phyloP scores from a whole-genome alignment of 2,888 invertebrate genomes.

The Heliconius aoede region DNA sequence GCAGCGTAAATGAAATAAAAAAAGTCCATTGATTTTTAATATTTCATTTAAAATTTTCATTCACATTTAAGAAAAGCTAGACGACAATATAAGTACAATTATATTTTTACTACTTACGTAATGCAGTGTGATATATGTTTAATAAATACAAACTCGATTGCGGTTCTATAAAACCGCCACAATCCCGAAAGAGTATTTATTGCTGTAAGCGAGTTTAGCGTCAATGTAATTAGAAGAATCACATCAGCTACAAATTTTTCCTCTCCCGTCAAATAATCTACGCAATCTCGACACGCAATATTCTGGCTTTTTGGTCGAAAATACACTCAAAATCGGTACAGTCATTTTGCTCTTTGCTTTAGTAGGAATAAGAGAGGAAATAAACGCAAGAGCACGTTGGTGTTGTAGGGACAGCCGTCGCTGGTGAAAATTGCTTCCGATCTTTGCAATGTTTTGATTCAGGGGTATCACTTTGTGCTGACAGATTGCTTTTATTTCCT shows the following conservation, averaged over 20 bases:
- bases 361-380: slow-evolving; percentile 20
- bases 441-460: slow-evolving; percentile 58
- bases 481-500: slow-evolving; percentile 1
- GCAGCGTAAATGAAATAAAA: too few relatives aligned
- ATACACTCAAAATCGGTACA: slow-evolving; percentile 22
- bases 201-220: slow-evolving; percentile 50
- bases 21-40: too few relatives aligned
- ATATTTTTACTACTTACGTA: background rate
- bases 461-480: slow-evolving; percentile 43
- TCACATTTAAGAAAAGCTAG: too few relatives aligned
- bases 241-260: slow-evolving; percentile 47
- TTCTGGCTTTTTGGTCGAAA: slow-evolving; percentile 52
- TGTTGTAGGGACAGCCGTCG: slow-evolving; percentile 56
- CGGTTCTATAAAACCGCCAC: slow-evolving; percentile 2
- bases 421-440: slow-evolving; percentile 64
- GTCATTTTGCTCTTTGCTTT: slow-evolving; percentile 49
- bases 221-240: slow-evolving; percentile 64
- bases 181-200: slow-evolving; percentile 34
- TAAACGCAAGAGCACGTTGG: slow-evolving; percentile 32
- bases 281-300: slow-evolving; percentile 61
- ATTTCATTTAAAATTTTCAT: too few relatives aligned
- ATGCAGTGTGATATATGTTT: background rate
- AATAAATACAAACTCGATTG: background rate
- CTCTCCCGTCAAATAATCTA: slow-evolving; percentile 51
- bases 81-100: too few relatives aligned